phyloP scores from a whole-genome alignment of 2,888 invertebrate genomes.

The Andrena bicolor region DNA sequence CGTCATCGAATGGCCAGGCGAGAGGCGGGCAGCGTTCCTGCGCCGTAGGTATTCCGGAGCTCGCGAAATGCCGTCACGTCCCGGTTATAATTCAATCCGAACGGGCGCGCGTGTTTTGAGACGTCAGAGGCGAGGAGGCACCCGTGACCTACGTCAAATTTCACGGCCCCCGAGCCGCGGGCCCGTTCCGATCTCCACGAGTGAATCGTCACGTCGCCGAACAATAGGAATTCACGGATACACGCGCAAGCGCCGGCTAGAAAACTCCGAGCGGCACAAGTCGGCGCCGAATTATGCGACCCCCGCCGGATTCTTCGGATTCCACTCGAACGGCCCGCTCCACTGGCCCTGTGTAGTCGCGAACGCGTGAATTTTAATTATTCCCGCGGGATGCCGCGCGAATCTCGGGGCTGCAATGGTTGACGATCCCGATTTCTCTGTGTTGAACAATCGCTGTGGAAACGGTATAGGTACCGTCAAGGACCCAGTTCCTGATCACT shows the following conservation, averaged over 20 bases:
- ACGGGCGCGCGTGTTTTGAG: conserved; percentile 38
- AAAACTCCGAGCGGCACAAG: conserved; percentile 37
- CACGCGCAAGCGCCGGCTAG: conserved; percentile 17
- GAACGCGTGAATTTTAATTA: conserved; percentile 9
- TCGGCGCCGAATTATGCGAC: conserved; percentile 51
- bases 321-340: conserved; percentile 1
- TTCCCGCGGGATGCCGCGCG: not conserved
- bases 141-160: conserved; percentile 76
- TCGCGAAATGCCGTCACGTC: conserved; percentile 45
- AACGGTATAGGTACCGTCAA: no score
- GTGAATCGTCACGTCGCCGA: conserved; percentile 53
- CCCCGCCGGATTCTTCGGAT: conserved; percentile 43
- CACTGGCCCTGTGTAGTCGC: not conserved
- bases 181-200: conserved; percentile 37
- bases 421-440: no score
- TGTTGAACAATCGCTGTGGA: no score
- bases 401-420: no score
- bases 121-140: conserved; percentile 51
- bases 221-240: conserved; percentile 32
- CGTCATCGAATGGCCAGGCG: not conserved
- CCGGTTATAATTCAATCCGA: conserved; percentile 54
- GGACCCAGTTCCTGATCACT: no score
- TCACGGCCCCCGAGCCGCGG: conserved; percentile 58
- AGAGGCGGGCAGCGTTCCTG: conserved; percentile 19
- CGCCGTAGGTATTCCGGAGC: conserved; percentile 36